phyloP scores from a whole-genome alignment of 2,888 invertebrate genomes.

The Archaeoteleia sp. region DNA sequence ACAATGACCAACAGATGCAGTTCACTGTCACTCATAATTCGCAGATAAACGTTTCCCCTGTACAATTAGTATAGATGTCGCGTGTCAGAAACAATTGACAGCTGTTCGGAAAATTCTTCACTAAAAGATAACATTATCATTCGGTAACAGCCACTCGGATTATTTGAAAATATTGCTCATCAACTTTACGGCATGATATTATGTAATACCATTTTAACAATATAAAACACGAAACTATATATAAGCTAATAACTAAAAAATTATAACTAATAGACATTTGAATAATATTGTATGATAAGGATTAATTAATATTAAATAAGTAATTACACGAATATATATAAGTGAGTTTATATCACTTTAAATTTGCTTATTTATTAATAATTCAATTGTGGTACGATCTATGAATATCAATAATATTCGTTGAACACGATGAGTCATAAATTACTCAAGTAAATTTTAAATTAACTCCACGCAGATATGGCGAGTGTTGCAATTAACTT shows the following conservation, averaged over 20 bases:
- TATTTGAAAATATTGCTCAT: constrained; percentile 1
- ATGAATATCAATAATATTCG: background rate
- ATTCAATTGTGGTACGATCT: background rate
- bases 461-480: constrained; percentile 14
- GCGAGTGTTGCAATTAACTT: constrained; percentile 16
- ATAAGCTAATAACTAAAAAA: no score
- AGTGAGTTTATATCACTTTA: no score
- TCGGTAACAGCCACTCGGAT: background rate
- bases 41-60: constrained; percentile 7
- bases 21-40: constrained; percentile 13
- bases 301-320: no score
- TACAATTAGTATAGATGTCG: constrained; percentile 6
- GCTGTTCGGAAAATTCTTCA: constrained; percentile 1
- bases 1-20: background rate
- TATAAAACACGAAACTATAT: no score
- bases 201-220: no score
- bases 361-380: background rate
- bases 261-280: no score
- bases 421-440: constrained; percentile 7
- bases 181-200: no score
- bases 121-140: constrained; percentile 1
- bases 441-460: constrained; percentile 16
- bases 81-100: constrained; percentile 3
- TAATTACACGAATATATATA: no score
- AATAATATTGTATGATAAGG: no score